phyloP scores from a whole-genome alignment of 1,140 invertebrate species.

The Tetragonula clypearis region DNA sequence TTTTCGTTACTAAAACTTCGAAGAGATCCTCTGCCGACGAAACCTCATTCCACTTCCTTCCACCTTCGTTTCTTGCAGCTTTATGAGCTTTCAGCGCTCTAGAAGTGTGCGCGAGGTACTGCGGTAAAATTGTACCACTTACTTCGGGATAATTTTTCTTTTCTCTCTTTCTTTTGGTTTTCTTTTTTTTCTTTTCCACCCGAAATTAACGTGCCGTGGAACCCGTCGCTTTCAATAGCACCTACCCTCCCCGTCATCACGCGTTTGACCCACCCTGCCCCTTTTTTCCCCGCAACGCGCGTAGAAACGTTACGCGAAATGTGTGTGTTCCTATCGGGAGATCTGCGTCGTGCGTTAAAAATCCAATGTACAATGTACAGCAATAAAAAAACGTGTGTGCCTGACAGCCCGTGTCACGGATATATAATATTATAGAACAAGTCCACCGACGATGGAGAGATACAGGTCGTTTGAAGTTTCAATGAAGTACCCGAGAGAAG shows the following conservation, averaged over 20 bases:
- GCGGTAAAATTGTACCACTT: conserved; percentile 61
- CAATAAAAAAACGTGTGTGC: conserved; percentile 10
- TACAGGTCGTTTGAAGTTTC: conserved; percentile 16
- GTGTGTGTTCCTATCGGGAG: neutral
- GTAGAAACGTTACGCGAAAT: neutral
- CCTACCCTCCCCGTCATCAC: neutral
- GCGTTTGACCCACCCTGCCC: neutral
- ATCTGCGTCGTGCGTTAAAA: conserved; percentile 41
- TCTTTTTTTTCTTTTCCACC: neutral
- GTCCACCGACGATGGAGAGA: conserved; percentile 21
- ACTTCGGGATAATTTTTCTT: conserved; percentile 22
- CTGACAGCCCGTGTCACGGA: too few relatives aligned
- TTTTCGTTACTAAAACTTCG: neutral
- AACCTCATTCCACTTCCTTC: neutral
- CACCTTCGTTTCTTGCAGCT: neutral
- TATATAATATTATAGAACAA: conserved; percentile 21
- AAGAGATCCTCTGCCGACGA: neutral
- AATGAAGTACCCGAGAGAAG: conserved; percentile 14
- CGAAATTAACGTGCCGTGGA: neutral
- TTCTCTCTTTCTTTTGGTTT: too few relatives aligned
- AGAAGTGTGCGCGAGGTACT: neutral
- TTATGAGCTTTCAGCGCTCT: conserved; percentile 10
- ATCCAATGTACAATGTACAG: conserved; percentile 48
- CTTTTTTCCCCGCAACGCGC: neutral
- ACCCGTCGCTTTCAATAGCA: neutral